Base-by-base conservation (phyloP, 2,113 vertebrate species). In the Alethe diademata region DNA sequence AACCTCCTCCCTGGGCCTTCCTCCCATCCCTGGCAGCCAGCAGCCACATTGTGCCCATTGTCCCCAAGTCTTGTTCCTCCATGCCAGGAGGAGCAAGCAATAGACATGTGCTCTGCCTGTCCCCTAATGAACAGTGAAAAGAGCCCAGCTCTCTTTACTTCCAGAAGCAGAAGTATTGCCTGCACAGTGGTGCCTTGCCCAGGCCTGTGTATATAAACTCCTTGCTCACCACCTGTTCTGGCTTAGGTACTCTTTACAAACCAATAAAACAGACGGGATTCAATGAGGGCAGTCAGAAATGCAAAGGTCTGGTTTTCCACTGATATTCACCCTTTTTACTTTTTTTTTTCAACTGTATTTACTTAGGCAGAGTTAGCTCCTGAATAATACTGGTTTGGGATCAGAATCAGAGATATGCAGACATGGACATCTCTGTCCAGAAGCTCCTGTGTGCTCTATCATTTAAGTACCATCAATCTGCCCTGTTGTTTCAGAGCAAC, bases 231-330 rank as follows among this genome's bases (percentile, higher is more conserved):
- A 28, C 72, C 62, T 66, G 62, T 19, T 82, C 76, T 82, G 87
- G 70, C 47, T 70, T 73, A 53, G 47, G 47, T 91, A 42, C 57
- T 81, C 71, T 65, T 70, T 24, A 88, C 35, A 92, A 94, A 92
- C 84, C 85, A 82, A 73, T 93, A 91, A 90, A 94, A 42, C 58
- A 66, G 50, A 51, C 4, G 7, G 42, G 58, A 36, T 48, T 92
- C 87, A 92, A 64, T 82, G 75, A 82, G 60, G 85, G 65, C 64
- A 96, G 86, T 75, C 78, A 94, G 87, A 82, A 94, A 76, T 20
- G 28, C 17, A 65, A 60, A 92, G 33, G 70, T 38, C 70, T 89
- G 62, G 13, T 83, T 92, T 92, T 82, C 74, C 93, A 91, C 58
- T 53, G 66, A 83, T 93, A 58, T 31, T 94, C 85, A 42, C 24